phyloP scores from a whole-genome alignment of 2,888 invertebrate genomes.

The Xestobium rufovillosum region DNA sequence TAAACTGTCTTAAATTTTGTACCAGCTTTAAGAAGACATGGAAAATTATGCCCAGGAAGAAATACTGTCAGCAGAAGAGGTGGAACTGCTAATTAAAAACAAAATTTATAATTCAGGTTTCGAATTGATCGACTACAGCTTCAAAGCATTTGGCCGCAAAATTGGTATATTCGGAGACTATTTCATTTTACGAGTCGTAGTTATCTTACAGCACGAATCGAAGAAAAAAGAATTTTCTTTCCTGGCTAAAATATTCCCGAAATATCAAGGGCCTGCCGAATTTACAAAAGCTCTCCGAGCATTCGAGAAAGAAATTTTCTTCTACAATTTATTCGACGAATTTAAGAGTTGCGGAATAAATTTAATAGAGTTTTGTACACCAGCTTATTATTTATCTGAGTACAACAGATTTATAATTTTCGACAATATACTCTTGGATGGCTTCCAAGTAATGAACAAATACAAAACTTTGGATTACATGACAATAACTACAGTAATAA shows the following conservation, averaged over 20 bases:
- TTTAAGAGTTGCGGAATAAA: constrained; percentile 20
- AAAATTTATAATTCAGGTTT: constrained; percentile 22
- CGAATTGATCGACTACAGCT: constrained; percentile 19
- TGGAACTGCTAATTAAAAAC: constrained; percentile 17
- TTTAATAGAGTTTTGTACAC: constrained; percentile 30
- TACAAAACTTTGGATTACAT: constrained; percentile 29
- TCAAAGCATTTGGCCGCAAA: constrained; percentile 22
- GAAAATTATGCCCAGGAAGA: constrained; percentile 16
- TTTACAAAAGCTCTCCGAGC: constrained; percentile 31
- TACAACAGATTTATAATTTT: constrained; percentile 36
- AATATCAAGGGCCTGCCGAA: constrained; percentile 21
- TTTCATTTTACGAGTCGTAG: constrained; percentile 23
- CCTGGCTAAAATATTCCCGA: constrained; percentile 34
- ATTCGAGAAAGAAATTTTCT: constrained; percentile 30
- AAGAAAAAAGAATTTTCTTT: constrained; percentile 21
- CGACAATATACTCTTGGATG: constrained; percentile 37
- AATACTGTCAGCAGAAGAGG: constrained; percentile 5
- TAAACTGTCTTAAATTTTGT: too few species aligned
- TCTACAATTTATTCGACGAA: constrained; percentile 26
- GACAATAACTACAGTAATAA: constrained; percentile 29
- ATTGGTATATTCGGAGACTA: constrained; percentile 33
- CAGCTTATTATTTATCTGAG: constrained; percentile 35
- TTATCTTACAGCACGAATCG: constrained; percentile 17
- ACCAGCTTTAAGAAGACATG: too few species aligned
- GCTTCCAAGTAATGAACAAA: constrained; percentile 30